Base-by-base conservation (phyloP, 2,888 invertebrate species). In the Melanotus villosus region DNA sequence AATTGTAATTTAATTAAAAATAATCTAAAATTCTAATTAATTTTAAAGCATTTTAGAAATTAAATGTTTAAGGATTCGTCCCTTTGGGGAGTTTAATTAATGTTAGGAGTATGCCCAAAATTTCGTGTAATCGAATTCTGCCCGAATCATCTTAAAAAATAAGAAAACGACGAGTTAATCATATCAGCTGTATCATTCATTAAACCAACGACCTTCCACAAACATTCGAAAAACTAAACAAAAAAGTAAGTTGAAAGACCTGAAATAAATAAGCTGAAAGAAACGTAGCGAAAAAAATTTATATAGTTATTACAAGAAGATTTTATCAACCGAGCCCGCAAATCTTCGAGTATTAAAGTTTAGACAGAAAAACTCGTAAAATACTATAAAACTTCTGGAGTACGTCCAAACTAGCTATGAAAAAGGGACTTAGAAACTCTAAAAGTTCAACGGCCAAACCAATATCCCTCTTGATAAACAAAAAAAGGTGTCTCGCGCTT, bases 281-380 rank as follows among this genome's bases (percentile, higher is more conserved):
- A 7, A 18, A 18, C 41, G 9, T 41, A 14, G 14, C 18, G 14
- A 16, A 9, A 41, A 41, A 41, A 14, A 14, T 16, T 14, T 1
- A 3, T 14, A 41, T 34, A 34, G n/a, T 12, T 34, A 12, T 14
- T 18, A 41, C 16, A 14, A 5, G 7, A 16, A 16, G 41, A 41
- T 41, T 41, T 41, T 41, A 41, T 41, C 41, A 16, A 16, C n/a
- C 16, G 5, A 41, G 14, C 1, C 14, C 12, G 36, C 10, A 19
- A 7, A 43, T 43, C 10, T 45, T 21, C 18, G 10, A 21, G 45
- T 21, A 45, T 47, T 47, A 47, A 47, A 47, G 47, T 47, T 47
- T 47, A 23, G 2, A 12, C 21, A 14, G 12, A 23, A 26, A 23
- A 47, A 43, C 23, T 47, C 23, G 19, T 47, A 47, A 26, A 47